Base-by-base conservation (phyloP, 64 coral and sea anemone genomes). In the Catalaphyllia jardinei region DNA sequence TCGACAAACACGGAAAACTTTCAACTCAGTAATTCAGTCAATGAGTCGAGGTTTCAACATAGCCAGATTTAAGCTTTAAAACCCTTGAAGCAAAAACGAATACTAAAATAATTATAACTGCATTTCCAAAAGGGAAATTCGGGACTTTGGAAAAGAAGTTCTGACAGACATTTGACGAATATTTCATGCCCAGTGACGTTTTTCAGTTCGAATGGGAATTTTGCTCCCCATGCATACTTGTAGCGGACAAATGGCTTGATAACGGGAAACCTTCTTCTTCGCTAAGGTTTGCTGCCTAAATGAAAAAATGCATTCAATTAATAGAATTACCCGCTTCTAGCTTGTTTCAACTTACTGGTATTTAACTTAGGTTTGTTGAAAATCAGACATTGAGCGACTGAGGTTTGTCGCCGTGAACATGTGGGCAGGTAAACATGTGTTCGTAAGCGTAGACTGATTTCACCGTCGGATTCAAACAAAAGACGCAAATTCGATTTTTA, bases 321-420 rank as follows among this genome's bases (percentile, higher is more conserved):
- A 79, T 79, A 59, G 50, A 57, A 79, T 79, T 16, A 79, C 51
- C 50, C 24, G 76, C 55, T 79, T 79, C 49, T 79, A 79, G 76
- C 76, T 79, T 55, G 76, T 22, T 79, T 79, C 76, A 79, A 79
- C 29, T 79, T 25, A 79, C 76, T 79, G 76, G 76, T 57, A n/a
- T 79, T 57, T 55, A 54, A 13, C n/a, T 4, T 79, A 12, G 8
- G 22, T 28, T 79, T 79, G 24, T n/a, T 25, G 24, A 55, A 22
- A 79, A n/a, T 79, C 51, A 79, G 49, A 79, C 76, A 79, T 79
- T 27, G 22, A 77, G 49, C 38, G 20, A 38, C 38, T n/a, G 24
- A 52, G 55, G 22, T 79, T 46, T 27, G 46, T 55, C 50, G 50
- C 51, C 38, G n/a, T 28, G 22, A 79, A 51, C 76, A 59, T 79